These are phyloP conservation scores for Gobio occitaniae DNA, from an alignment of 2,797 vertebrate genomes.

Conservation along the genomic window DNA sequence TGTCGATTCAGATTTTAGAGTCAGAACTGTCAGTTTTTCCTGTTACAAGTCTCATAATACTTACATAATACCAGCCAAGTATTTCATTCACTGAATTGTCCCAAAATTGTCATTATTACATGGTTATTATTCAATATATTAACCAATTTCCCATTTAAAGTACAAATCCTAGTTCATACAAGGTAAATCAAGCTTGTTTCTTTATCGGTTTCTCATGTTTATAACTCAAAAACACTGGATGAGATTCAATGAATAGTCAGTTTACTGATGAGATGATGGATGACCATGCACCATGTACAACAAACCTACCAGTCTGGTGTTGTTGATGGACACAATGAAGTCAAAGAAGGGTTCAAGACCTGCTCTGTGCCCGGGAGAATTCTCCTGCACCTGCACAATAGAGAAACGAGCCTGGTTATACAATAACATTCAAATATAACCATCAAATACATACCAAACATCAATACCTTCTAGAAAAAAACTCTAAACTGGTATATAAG, in stretches of 20 bases:
- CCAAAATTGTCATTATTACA: neutral
- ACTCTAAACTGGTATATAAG: neutral
- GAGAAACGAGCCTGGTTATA: neutral
- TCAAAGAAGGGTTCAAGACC: constrained; percentile 98
- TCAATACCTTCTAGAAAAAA: neutral
- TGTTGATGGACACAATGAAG: constrained; percentile 98
- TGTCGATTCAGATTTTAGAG: neutral
- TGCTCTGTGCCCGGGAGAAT: constrained; percentile 95
- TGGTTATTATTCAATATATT: neutral
- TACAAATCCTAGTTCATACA: neutral
- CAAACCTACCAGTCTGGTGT: constrained; percentile 91
- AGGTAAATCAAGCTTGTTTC: no score
- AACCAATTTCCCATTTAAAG: neutral
- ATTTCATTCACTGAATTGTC: neutral
- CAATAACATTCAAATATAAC: neutral
- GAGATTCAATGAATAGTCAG: neutral
- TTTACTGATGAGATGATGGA: neutral
- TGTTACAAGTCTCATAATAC: neutral
- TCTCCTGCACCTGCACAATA: constrained; percentile 91
- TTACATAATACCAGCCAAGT: neutral
- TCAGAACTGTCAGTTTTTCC: neutral
- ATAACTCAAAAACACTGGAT: neutral
- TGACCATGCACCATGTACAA: neutral
- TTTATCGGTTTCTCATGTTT: neutral
- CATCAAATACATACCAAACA: neutral